phyloP scores from a whole-genome alignment of 2,888 invertebrate genomes.

The Volucella zonaria region DNA sequence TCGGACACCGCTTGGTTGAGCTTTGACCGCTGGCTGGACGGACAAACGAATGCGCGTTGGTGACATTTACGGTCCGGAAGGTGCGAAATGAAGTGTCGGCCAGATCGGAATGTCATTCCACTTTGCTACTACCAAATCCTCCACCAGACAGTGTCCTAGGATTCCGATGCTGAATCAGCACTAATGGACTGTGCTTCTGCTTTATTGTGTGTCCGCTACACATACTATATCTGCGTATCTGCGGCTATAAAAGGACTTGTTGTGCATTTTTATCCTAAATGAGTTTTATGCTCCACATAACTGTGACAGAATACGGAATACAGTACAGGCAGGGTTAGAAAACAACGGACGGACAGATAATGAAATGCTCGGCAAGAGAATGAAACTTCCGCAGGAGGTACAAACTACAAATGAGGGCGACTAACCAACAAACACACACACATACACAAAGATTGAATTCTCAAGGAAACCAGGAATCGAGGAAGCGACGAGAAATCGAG shows the following conservation, averaged over 20 bases:
- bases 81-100: conserved; percentile 65
- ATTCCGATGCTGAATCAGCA: conserved; percentile 52
- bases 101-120: conserved; percentile 70
- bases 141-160: conserved; percentile 40
- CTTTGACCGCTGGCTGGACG: conserved; percentile 11
- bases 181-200: conserved; percentile 63
- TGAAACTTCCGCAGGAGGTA: conserved; percentile 67
- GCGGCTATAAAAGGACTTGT: conserved; percentile 70
- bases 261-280: conserved; percentile 73
- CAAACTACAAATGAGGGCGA: conserved; percentile 68
- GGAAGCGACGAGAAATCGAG: too few relatives aligned
- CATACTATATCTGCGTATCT: conserved; percentile 4
- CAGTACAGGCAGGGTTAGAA: conserved; percentile 9
- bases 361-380: conserved; percentile 58
- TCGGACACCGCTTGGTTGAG: conserved; percentile 46
- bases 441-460: neutral
- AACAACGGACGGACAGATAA: conserved; percentile 38
- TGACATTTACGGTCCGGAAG: conserved; percentile 60
- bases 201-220: conserved; percentile 4
- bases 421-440: conserved; percentile 18
- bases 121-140: conserved; percentile 45
- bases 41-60: conserved; percentile 6
- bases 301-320: conserved; percentile 57
- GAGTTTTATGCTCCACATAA: conserved; percentile 71
- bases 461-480: too few relatives aligned